Evolutionary conservation across 2,888 invertebrate genomes (phyloP).

Genomic region (Lymantria dispar): DNA sequence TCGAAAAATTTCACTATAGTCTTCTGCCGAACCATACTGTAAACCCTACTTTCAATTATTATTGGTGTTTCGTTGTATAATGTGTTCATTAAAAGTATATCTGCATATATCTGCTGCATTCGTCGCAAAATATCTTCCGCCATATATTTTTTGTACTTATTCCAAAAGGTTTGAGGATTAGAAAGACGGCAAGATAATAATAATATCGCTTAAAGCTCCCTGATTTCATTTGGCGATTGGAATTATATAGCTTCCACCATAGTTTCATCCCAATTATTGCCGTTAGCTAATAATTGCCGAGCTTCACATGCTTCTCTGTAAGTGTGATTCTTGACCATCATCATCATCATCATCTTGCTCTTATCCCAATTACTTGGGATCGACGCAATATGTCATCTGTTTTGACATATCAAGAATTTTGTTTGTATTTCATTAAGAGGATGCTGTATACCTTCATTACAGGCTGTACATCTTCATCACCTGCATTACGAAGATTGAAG

Average conservation of each 20-base stretch:
- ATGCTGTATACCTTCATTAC: slow-evolving; percentile 10
- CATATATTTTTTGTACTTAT: neutral
- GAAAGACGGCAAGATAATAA: neutral
- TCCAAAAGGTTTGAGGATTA: neutral
- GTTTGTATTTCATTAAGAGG: slow-evolving; percentile 15
- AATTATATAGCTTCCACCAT: slow-evolving; percentile 15
- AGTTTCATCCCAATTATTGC: slow-evolving; percentile 28
- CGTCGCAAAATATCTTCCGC: neutral
- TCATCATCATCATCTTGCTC: too few relatives aligned
- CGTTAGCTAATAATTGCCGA: slow-evolving; percentile 36
- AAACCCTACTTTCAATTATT: neutral
- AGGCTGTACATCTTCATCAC: slow-evolving; percentile 10
- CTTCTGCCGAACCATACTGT: neutral
- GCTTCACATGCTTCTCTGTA: slow-evolving; percentile 29
- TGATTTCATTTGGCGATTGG: slow-evolving; percentile 8
- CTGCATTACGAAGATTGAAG: slow-evolving; percentile 17
- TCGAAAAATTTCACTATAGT: neutral
- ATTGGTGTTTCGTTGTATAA: neutral
- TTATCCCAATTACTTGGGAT: too few relatives aligned
- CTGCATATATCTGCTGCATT: neutral
- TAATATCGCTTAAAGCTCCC: slow-evolving; percentile 4
- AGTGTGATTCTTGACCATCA: slow-evolving; percentile 20
- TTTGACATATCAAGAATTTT: too few relatives aligned
- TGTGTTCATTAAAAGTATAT: neutral
- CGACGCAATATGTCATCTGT: too few relatives aligned